phyloP scores from a whole-genome alignment of 2,797 vertebrate genomes.

The Gymnothorax javanicus region DNA sequence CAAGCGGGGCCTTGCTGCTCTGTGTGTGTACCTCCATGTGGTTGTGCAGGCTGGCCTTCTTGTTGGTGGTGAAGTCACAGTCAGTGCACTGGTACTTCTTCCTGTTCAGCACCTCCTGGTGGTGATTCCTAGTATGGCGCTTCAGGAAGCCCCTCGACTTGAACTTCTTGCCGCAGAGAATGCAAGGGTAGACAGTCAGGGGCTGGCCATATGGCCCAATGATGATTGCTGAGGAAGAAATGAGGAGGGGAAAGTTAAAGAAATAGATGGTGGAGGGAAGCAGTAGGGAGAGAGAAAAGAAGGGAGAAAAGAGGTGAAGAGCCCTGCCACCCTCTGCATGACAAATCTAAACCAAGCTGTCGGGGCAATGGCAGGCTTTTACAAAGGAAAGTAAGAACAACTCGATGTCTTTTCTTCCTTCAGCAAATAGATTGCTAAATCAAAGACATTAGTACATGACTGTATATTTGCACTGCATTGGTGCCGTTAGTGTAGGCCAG shows the following conservation, averaged over 20 bases:
- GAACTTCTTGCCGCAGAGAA: constrained; percentile 99
- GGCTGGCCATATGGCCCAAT: constrained; percentile 97
- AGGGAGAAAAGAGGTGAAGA: background rate
- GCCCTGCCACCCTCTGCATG: no score
- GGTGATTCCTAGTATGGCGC: constrained; percentile 97
- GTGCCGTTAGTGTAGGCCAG: no score
- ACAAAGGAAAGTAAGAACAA: no score
- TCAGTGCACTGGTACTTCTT: constrained; percentile 98
- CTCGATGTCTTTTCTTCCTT: no score
- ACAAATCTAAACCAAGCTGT: no score
- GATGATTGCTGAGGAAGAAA: constrained; percentile 85
- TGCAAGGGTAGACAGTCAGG: constrained; percentile 95
- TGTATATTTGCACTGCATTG: no score
- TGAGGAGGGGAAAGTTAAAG: background rate
- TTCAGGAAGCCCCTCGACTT: constrained; percentile 97
- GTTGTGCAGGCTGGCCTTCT: constrained; percentile 96
- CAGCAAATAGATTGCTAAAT: no score
- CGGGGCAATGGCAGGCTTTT: no score
- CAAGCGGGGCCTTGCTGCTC: constrained; percentile 86
- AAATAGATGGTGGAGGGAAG: constrained; percentile 29
- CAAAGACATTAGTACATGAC: no score
- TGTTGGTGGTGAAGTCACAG: constrained; percentile 98
- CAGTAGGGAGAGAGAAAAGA: constrained; percentile 2
- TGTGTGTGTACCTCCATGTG: constrained; percentile 96
- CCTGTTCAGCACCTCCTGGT: constrained; percentile 88